These are phyloP conservation scores for Sorex maritimensis DNA, from an alignment of 2,797 vertebrate species.

Conservation along the genomic window DNA sequence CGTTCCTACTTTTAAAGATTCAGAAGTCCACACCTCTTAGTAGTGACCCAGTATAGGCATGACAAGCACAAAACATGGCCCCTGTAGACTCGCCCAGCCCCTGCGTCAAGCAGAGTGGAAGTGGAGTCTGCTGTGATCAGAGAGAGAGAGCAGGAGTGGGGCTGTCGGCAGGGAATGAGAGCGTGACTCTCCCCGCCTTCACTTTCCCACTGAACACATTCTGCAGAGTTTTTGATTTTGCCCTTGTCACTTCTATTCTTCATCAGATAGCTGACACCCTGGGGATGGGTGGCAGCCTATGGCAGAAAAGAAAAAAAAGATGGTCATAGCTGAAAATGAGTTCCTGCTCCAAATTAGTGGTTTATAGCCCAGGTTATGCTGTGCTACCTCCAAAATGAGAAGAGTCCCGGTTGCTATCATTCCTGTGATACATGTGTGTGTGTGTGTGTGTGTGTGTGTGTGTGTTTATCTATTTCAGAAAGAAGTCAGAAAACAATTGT, in stretches of 20 bases:
- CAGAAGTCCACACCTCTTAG: conserved; percentile 81
- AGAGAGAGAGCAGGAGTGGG: background rate
- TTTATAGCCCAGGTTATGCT: conserved; percentile 88
- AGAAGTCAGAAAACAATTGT: background rate
- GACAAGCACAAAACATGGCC: conserved; percentile 81
- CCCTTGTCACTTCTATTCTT: conserved; percentile 93
- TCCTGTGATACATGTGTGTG: background rate
- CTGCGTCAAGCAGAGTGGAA: conserved; percentile 42
- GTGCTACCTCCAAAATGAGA: conserved; percentile 71
- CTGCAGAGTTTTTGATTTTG: conserved; percentile 89
- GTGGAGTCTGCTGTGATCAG: background rate
- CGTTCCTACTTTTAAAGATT: conserved; percentile 86
- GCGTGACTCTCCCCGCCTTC: conserved; percentile 77
- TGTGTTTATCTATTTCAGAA: background rate
- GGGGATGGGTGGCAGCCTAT: conserved; percentile 90
- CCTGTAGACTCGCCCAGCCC: conserved; percentile 65
- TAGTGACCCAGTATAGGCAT: conserved; percentile 73
- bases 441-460: background rate
- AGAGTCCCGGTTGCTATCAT: background rate
- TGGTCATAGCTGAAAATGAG: conserved; percentile 86
- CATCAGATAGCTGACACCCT: conserved; percentile 91
- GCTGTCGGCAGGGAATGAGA: conserved; percentile 87
- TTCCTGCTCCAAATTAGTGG: conserved; percentile 85
- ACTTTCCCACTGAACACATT: conserved; percentile 82
- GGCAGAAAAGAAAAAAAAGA: conserved; percentile 91